These are phyloP conservation scores for Andrena praecox DNA, from an alignment of 2,888 invertebrate species.

Conservation along the genomic window DNA sequence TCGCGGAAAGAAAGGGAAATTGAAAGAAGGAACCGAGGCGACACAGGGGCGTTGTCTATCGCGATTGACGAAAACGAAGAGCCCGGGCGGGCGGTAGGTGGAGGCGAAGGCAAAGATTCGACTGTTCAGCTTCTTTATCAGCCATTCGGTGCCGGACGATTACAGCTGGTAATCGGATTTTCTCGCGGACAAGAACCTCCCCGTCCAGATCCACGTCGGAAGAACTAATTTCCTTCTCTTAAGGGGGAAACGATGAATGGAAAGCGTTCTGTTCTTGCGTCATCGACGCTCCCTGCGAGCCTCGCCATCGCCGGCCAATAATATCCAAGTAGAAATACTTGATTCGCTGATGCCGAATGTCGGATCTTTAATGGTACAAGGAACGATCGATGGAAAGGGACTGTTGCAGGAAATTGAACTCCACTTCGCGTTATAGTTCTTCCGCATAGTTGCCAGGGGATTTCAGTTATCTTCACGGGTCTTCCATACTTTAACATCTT, in stretches of 20 bases:
- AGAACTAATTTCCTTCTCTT: constrained; percentile 47
- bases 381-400: constrained; percentile 2
- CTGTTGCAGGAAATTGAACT: neutral
- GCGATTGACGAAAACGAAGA: constrained; percentile 25
- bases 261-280: constrained; percentile 27
- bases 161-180: constrained; percentile 68
- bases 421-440: neutral
- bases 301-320: constrained; percentile 9
- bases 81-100: too few relatives aligned
- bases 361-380: neutral
- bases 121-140: constrained; percentile 47
- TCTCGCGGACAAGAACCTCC: constrained; percentile 35
- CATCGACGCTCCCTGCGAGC: neutral
- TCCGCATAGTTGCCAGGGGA: neutral
- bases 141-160: constrained; percentile 50
- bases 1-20: constrained; percentile 4
- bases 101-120: constrained; percentile 11
- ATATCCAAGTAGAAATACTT: neutral
- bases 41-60: constrained; percentile 7
- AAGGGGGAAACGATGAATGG: constrained; percentile 8
- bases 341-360: neutral
- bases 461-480: constrained; percentile 1
- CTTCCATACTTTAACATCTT: neutral
- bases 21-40: neutral
- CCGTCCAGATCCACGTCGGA: neutral